Conservation (phyloP, 1,140 invertebrate genomes). For the Leptonema lineaticorne region DNA sequence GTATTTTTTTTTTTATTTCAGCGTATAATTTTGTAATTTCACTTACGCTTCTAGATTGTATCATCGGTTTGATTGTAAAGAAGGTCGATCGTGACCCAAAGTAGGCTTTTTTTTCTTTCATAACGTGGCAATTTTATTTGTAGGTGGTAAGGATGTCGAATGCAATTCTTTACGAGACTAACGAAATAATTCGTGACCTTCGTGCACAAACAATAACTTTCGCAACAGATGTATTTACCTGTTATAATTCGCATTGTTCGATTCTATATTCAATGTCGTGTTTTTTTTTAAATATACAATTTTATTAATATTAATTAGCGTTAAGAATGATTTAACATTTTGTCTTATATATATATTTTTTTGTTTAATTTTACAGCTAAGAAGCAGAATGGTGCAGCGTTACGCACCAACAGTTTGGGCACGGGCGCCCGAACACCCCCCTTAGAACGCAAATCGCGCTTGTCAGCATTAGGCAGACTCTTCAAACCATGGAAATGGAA, state of each 20-base stretch:
- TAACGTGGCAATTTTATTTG: no score
- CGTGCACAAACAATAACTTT: background rate
- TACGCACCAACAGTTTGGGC: constrained; percentile 82
- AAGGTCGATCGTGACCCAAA: constrained; percentile 11
- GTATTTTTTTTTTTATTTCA: no score
- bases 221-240: no score
- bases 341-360: background rate
- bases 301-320: no score
- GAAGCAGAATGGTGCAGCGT: constrained; percentile 88
- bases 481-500: constrained; percentile 99
- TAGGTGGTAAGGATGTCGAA: background rate
- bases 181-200: background rate
- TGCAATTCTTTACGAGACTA: background rate
- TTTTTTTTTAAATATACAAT: background rate
- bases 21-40: constrained; percentile 6
- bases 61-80: background rate
- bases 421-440: constrained; percentile 72
- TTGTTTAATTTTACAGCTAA: constrained; percentile 69
- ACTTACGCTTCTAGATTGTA: background rate
- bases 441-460: constrained; percentile 86
- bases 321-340: no score
- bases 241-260: background rate
- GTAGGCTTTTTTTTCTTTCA: background rate
- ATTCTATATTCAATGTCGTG: background rate
- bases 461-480: constrained; percentile 88